Conservation (phyloP, 2,797 vertebrate genomes). For the Dicrostonyx torquatus region DNA sequence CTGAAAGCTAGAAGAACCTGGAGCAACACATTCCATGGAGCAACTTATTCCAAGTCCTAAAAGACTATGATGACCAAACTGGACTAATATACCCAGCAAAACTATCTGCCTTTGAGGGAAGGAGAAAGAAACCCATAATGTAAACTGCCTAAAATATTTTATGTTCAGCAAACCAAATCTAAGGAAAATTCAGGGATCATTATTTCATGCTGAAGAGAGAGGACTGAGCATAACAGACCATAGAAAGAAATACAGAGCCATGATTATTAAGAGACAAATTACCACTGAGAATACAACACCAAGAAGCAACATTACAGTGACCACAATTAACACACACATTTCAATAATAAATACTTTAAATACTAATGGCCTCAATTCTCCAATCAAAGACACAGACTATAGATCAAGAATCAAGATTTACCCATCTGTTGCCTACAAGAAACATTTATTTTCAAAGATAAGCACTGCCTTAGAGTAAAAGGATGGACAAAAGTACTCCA, state of each 20-base stretch:
- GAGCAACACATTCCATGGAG: background rate
- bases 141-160: background rate
- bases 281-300: background rate
- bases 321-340: background rate
- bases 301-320: background rate
- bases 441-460: background rate
- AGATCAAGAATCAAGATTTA: background rate
- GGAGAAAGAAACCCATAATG: no score
- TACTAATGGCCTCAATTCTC: background rate
- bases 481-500: background rate
- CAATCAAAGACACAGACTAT: background rate
- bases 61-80: background rate
- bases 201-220: background rate
- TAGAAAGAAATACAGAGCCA: background rate
- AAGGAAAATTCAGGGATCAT: background rate
- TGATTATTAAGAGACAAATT: background rate
- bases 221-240: background rate
- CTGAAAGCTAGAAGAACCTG: background rate
- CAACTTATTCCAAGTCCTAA: background rate
- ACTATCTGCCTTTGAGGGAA: no score
- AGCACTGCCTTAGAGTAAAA: no score
- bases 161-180: background rate
- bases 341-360: background rate
- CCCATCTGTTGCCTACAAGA: background rate
- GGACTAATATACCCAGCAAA: background rate